Evolutionary conservation across 2,797 vertebrate species (phyloP), one percentile per base, ranked within the genome.

Genomic region (Distichodus sexfasciatus): DNA sequence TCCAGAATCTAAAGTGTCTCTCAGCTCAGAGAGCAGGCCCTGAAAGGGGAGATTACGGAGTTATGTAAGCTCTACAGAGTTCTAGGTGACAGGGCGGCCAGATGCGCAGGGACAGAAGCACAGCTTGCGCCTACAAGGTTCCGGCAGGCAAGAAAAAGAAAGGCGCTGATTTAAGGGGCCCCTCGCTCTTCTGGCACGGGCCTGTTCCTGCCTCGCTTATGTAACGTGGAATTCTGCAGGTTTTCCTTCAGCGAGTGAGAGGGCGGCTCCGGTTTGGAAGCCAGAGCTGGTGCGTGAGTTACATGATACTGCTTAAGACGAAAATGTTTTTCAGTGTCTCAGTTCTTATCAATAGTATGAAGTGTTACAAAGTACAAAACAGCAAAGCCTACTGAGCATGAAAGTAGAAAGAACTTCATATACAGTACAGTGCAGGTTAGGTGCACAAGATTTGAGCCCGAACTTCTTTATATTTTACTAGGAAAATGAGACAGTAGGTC

Each of bases 201-300:
- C n/a, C n/a, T 31, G 43, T 63, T 48, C 58, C 48, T 63, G 21
- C 46, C n/a, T 15, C 60, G 23, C 51, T 76, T 76, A 76, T 26
- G 59, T 65, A 76, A 76, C 53, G 3, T 26, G 29, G 59, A 72
- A 71, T 64, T 72, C 64, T 57, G 57, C 58, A 57, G 53, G 59
- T 63, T 76, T 74, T 62, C 59, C 64, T 51, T 76, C 21, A 36
- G 47, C 59, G 36, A 50, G 63, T 36, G 26, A 33, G 47, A 60
- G 54, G 46, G 58, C 44, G 46, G 36, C 29, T 50, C 47, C 17
- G 6, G 62, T 24, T 35, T 29, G 15, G 24, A 62, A 38, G 53
- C 64, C 65, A 36, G 48, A 55, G 41, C 48, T 40, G 31, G 55
- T 71, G 68, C 44, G 71, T 54, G 51, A 68, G 48, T 55, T 60